These are phyloP conservation scores for Microcaecilia unicolor DNA, from an alignment of 2,797 vertebrate species.

Conservation along the genomic window DNA sequence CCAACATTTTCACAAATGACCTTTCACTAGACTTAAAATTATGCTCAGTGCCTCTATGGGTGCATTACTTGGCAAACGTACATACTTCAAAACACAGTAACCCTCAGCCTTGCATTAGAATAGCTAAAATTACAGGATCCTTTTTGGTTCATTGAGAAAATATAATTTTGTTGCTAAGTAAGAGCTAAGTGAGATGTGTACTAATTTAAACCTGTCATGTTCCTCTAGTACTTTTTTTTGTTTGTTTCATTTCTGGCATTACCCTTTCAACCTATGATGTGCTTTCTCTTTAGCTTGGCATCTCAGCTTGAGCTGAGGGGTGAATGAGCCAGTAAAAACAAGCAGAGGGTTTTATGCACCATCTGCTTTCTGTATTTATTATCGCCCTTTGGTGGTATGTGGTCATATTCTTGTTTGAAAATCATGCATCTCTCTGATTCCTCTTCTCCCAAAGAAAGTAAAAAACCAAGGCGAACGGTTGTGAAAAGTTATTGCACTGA, in stretches of 20 bases:
- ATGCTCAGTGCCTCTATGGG: conserved; percentile 2
- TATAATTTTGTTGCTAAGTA: neutral
- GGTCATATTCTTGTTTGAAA: conserved; percentile 7
- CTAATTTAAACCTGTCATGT: neutral
- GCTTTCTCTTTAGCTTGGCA: conserved; percentile 9
- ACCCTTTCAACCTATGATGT: conserved; percentile 12
- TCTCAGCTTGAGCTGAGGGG: conserved; percentile 13
- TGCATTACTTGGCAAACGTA: conserved; percentile 16
- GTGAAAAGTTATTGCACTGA: no score
- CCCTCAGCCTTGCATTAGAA: conserved; percentile 6
- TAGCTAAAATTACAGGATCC: conserved; percentile 14
- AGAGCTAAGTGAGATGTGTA: conserved; percentile 8
- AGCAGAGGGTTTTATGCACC: conserved; percentile 25
- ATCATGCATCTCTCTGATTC: conserved; percentile 13
- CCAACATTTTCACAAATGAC: neutral
- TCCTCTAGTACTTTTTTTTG: neutral
- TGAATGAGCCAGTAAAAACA: conserved; percentile 22
- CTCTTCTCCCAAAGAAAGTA: neutral
- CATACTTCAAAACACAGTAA: conserved; percentile 9
- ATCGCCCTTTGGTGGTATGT: conserved; percentile 11
- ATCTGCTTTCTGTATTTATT: conserved; percentile 32
- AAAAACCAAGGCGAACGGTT: conserved; percentile 23
- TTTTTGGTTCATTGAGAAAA: conserved; percentile 1
- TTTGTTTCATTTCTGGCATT: conserved; percentile 6
- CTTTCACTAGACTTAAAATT: conserved; percentile 12